Conservation (phyloP, 2,888 invertebrate species). For the Pogonocherus hispidulus region DNA sequence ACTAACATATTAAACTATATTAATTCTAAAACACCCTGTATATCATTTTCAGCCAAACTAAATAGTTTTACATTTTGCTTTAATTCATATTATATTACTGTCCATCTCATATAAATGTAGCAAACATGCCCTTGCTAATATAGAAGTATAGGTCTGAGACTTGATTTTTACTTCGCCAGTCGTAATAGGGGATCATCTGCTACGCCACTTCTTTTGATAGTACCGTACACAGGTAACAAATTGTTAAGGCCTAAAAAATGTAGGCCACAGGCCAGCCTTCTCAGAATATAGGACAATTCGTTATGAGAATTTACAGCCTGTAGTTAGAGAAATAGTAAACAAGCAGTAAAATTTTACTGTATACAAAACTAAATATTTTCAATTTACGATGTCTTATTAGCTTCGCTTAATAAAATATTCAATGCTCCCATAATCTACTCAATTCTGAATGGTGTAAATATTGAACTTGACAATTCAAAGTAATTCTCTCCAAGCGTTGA, state of each 20-base stretch:
- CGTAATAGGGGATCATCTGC: constrained; percentile 36
- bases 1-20: too few relatives aligned
- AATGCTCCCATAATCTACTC: constrained; percentile 19
- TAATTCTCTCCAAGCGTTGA: constrained; percentile 8
- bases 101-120: too few relatives aligned
- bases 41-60: too few relatives aligned
- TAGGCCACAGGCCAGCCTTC: constrained; percentile 55
- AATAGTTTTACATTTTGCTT: too few relatives aligned
- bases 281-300: constrained; percentile 54
- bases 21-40: too few relatives aligned
- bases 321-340: constrained; percentile 42
- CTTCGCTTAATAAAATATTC: constrained; percentile 13
- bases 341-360: constrained; percentile 42
- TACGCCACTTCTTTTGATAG: constrained; percentile 35
- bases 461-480: constrained; percentile 21
- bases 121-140: too few relatives aligned
- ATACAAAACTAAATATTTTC: constrained; percentile 28
- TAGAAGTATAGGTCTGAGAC: too few relatives aligned
- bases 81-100: too few relatives aligned
- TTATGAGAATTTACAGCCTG: constrained; percentile 51
- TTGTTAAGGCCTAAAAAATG: constrained; percentile 51
- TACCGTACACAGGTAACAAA: constrained; percentile 46
- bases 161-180: background rate
- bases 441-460: constrained; percentile 11
- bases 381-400: constrained; percentile 38